Conservation (phyloP, 2,888 invertebrate genomes). For the Drosophila setosimentum region DNA sequence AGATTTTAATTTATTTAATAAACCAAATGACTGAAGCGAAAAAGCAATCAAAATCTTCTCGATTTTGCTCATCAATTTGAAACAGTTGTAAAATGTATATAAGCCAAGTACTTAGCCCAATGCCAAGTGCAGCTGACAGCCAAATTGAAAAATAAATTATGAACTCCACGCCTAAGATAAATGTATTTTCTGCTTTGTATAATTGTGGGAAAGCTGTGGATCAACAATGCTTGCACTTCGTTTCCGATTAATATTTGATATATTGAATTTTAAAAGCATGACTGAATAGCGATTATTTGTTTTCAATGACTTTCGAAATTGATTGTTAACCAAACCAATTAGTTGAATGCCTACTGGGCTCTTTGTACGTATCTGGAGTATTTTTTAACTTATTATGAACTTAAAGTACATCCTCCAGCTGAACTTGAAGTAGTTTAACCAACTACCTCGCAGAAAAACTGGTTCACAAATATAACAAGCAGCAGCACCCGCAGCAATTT, state of each 20-base stretch:
- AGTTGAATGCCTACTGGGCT: neutral
- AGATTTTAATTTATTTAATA: neutral
- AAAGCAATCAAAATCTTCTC: neutral
- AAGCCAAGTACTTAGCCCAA: constrained; percentile 13
- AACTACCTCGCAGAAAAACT: constrained; percentile 7
- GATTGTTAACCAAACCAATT: constrained; percentile 1
- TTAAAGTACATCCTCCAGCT: neutral
- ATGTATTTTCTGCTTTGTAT: neutral
- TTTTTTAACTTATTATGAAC: neutral
- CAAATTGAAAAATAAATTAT: constrained; percentile 26
- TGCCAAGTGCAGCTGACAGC: constrained; percentile 19
- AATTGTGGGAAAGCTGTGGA: neutral
- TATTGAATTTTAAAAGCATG: constrained; percentile 10
- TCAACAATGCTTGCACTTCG: neutral
- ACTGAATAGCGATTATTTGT: constrained; percentile 1
- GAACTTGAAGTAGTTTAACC: constrained; percentile 9
- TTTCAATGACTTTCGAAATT: constrained; percentile 1
- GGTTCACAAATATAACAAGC: neutral
- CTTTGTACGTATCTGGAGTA: neutral
- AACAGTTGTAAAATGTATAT: neutral
- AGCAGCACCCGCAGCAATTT: neutral
- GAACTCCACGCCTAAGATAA: neutral
- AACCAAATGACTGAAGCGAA: neutral
- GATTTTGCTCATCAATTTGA: neutral
- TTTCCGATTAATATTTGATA: constrained; percentile 1